These are phyloP conservation scores for Poecilobothrus nobilitatus DNA, from an alignment of 2,888 invertebrate species.

Conservation along the genomic window DNA sequence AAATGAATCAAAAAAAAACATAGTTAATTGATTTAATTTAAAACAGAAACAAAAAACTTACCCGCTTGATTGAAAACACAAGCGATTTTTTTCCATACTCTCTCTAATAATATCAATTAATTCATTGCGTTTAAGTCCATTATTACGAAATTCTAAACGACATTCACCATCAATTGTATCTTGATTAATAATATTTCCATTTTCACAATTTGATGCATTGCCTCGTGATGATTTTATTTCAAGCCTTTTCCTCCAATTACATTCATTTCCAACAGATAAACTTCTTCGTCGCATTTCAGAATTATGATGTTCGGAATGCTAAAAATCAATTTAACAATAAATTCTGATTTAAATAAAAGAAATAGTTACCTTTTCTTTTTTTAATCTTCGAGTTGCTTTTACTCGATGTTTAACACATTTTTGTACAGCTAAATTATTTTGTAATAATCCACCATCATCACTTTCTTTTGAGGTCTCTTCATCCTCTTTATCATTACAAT, in stretches of 20 bases:
- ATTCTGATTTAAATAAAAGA: neutral
- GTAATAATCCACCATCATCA: neutral
- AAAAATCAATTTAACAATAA: neutral
- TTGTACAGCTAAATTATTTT: neutral
- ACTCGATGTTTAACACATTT: neutral
- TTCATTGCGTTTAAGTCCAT: conserved; percentile 70
- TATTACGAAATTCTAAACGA: conserved; percentile 51
- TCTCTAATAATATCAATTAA: conserved; percentile 79
- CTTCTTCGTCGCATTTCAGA: conserved; percentile 41
- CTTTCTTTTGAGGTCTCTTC: neutral
- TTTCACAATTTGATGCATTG: neutral
- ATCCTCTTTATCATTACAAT: neutral
- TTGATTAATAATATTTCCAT: neutral
- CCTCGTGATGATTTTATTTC: conserved; percentile 13
- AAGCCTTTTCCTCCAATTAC: conserved; percentile 37
- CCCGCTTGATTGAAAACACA: conserved; percentile 77
- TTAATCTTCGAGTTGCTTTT: neutral
- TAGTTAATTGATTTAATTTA: neutral
- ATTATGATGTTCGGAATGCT: conserved; percentile 37
- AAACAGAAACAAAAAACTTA: conserved; percentile 37
- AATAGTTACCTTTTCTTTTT: neutral
- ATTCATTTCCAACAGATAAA: conserved; percentile 43
- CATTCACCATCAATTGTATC: conserved; percentile 15
- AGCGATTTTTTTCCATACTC: conserved; percentile 84
- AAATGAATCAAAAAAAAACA: conserved; percentile 27